phyloP scores from a whole-genome alignment of 1,140 invertebrate species.

The Drosophila biarmipes region DNA sequence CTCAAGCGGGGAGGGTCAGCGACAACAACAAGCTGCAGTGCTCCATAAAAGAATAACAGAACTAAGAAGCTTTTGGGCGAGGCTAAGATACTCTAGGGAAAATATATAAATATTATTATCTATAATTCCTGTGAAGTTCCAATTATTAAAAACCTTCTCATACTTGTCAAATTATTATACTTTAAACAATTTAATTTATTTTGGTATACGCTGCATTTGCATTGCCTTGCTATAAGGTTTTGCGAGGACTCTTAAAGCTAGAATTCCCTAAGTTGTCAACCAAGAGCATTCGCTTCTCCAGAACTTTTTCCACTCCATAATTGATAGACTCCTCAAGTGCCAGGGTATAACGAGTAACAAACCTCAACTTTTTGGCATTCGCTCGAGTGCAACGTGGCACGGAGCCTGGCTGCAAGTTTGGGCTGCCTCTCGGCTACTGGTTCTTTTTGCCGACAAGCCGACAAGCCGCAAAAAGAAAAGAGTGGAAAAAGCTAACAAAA shows the following conservation, averaged over 20 bases:
- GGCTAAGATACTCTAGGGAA: constrained; percentile 18
- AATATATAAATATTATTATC: no score
- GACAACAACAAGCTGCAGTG: constrained; percentile 31
- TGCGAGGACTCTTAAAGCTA: not conserved
- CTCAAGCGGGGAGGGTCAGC: constrained; percentile 32
- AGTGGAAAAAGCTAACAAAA: constrained; percentile 30
- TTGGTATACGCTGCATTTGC: no score
- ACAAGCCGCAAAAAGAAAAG: constrained; percentile 56
- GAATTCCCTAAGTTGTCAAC: not conserved
- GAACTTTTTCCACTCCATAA: constrained; percentile 10
- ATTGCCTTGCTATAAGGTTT: no score
- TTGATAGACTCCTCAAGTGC: constrained; percentile 27
- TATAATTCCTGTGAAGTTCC: no score
- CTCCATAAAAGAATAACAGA: constrained; percentile 33
- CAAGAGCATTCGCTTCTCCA: not conserved
- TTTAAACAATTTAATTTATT: no score
- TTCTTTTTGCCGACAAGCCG: constrained; percentile 67
- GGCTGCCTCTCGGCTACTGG: constrained; percentile 70
- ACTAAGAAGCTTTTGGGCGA: constrained; percentile 9
- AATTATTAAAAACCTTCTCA: no score
- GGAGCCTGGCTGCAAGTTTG: constrained; percentile 47
- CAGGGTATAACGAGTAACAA: constrained; percentile 45
- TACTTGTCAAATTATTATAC: no score
- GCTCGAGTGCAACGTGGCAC: constrained; percentile 77
- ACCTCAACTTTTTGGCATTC: constrained; percentile 61